Base-by-base conservation (phyloP, 2,113 vertebrate species). In the Brachypodius melanocephalos region DNA sequence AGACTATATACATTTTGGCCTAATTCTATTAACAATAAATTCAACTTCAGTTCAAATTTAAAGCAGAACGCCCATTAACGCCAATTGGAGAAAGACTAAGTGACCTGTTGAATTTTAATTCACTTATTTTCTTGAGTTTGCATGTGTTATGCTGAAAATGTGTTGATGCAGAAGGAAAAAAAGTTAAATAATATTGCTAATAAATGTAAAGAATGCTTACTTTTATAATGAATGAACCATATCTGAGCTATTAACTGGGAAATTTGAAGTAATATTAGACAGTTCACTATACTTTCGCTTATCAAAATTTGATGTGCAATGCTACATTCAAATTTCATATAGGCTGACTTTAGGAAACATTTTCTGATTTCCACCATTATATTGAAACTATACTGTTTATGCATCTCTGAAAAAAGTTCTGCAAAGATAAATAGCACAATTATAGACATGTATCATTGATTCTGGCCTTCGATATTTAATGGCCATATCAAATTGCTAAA, bases 401-500 rank as follows among this genome's bases (percentile, higher is more conserved):
- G 8, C 42, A 90, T 34, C 65, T 76, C 78, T 83, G 93, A 86
- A 91, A 94, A 96, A 95, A 92, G 69, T 95, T 95, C 82, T 90
- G 74, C 52, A 84, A 93, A 94, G 93, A 97, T 5, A 85, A 76
- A 97, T 46, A 71, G 90, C 55, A 61, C 49, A 96, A 90, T 96
- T 96, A 96, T 82, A 95, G 85, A 96, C 93, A 91, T 78, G 54
- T 71, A 93, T 93, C 25, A 71, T 80, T 88, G 94, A 96, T 80
- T 91, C 83, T 38, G 28, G 81, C 87, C 87, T 95, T 96, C 82
- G 87, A 57, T 93, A 96, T 91, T 96, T 96, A 97, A 98, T 95
- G 85, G 87, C 51, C 78, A 59, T 93, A 97, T 97, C 92, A 96
- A 87, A 97, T 92, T 95, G 80, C 85, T 96, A 95, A 95, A 97